A percentile compares a stretch with the other conserved stretches of the same genome.
Evolutionary conservation across 1,140 invertebrate genomes (phyloP).

Genomic region (Stegodyphus dumicola): DNA sequence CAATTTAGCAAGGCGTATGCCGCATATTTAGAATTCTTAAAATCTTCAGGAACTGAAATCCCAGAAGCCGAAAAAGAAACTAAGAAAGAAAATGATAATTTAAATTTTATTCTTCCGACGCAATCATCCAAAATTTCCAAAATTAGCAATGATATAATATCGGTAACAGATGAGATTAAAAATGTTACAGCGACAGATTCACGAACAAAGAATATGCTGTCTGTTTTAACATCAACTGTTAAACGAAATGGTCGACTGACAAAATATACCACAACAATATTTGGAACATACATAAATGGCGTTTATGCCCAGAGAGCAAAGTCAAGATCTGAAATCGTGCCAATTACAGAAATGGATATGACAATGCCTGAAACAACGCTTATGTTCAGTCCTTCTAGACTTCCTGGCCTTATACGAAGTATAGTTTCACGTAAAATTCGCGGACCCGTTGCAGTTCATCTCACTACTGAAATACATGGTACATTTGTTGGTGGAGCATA

Average conservation of each 20-base stretch:
- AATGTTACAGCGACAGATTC: background rate
- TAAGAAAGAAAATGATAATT: background rate
- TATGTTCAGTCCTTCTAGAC: conserved; percentile 19
- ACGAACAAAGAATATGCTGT: conserved; percentile 66
- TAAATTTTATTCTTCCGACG: background rate
- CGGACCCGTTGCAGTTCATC: conserved; percentile 38
- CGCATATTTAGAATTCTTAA: conserved; percentile 44
- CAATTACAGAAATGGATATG: conserved; percentile 19
- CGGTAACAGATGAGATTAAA: conserved; percentile 13
- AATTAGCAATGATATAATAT: background rate
- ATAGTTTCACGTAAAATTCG: conserved; percentile 76
- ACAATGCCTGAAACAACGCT: background rate
- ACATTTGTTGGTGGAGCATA: conserved; percentile 89
- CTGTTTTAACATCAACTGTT: conserved; percentile 64
- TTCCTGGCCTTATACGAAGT: conserved; percentile 69
- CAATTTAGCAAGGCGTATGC: conserved; percentile 52
- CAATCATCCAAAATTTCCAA: background rate
- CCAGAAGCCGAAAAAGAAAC: background rate
- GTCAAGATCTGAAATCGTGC: conserved; percentile 54
- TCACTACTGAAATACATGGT: conserved; percentile 85
- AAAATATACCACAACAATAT: conserved; percentile 67
- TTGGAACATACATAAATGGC: conserved; percentile 68
- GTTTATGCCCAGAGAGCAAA: conserved; percentile 71
- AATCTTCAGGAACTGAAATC: background rate
- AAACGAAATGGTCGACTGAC: conserved; percentile 67